phyloP scores from a whole-genome alignment of 1,140 invertebrate genomes.

The Goniozus legneri region DNA sequence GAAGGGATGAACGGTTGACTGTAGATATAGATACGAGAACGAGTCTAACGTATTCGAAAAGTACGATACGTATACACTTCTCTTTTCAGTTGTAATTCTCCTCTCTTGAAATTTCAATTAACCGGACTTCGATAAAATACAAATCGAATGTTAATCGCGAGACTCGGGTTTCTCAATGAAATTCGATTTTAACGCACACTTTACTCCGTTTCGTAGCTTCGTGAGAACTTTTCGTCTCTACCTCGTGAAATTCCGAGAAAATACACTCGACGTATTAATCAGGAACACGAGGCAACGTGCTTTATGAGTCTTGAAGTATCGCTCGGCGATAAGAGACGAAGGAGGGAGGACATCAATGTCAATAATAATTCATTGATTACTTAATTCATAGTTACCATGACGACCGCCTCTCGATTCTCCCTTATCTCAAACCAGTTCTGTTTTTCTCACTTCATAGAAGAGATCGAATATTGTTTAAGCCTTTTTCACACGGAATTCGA shows the following conservation, averaged over 20 bases:
- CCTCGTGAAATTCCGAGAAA: conserved; percentile 33
- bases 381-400: conserved; percentile 52
- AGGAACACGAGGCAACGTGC: conserved; percentile 27
- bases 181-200: too few species aligned
- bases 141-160: too few species aligned
- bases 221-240: conserved; percentile 14
- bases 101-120: too few species aligned
- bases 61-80: too few species aligned
- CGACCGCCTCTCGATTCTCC: conserved; percentile 41
- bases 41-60: too few species aligned
- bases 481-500: conserved; percentile 29
- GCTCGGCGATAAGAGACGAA: conserved; percentile 17
- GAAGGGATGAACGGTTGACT: too few species aligned
- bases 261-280: conserved; percentile 46
- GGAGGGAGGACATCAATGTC: conserved; percentile 51
- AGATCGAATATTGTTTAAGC: conserved; percentile 35
- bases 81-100: too few species aligned
- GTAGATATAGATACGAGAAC: too few species aligned
- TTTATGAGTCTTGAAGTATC: conserved; percentile 49
- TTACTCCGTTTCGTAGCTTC: conserved; percentile 8
- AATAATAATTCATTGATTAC: conserved; percentile 57
- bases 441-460: conserved; percentile 44
- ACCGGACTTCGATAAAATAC: too few species aligned
- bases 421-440: conserved; percentile 34
- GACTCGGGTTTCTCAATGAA: too few species aligned